Conservation (phyloP, 1,140 invertebrate species). For the Dinothrombium tinctorium region DNA sequence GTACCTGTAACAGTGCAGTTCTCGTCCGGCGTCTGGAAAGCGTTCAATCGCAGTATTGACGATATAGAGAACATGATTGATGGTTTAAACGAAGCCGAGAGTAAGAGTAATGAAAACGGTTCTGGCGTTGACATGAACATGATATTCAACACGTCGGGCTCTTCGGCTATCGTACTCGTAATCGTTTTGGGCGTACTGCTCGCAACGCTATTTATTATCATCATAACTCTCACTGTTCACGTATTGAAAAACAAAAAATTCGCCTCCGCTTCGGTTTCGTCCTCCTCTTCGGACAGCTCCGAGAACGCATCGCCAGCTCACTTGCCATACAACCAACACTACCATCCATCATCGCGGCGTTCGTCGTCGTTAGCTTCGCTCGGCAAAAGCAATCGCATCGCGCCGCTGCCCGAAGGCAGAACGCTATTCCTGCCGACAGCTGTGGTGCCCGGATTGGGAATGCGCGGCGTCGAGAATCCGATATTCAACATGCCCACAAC, state of each 20-base stretch:
- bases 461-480: constrained; percentile 14
- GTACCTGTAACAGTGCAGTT: constrained; percentile 49
- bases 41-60: constrained; percentile 13
- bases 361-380: neutral
- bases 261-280: neutral
- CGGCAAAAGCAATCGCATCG: neutral
- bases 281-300: constrained; percentile 1
- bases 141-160: constrained; percentile 6
- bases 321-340: neutral
- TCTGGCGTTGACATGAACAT: neutral
- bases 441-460: constrained; percentile 1
- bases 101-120: neutral
- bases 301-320: neutral
- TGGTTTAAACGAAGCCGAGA: neutral
- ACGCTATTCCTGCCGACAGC: neutral
- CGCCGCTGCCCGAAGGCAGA: neutral
- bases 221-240: constrained; percentile 41
- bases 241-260: constrained; percentile 36
- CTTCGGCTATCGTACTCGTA: constrained; percentile 29
- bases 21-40: constrained; percentile 19
- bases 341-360: neutral
- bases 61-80: neutral
- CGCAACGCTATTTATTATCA: constrained; percentile 42
- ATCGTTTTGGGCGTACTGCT: constrained; percentile 42
- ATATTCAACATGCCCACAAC: constrained; percentile 14